A percentile compares a stretch with the other conserved stretches of the same genome.
Evolutionary conservation across 1,140 invertebrate species (phyloP).

Genomic region (Globodera rostochiensis): DNA sequence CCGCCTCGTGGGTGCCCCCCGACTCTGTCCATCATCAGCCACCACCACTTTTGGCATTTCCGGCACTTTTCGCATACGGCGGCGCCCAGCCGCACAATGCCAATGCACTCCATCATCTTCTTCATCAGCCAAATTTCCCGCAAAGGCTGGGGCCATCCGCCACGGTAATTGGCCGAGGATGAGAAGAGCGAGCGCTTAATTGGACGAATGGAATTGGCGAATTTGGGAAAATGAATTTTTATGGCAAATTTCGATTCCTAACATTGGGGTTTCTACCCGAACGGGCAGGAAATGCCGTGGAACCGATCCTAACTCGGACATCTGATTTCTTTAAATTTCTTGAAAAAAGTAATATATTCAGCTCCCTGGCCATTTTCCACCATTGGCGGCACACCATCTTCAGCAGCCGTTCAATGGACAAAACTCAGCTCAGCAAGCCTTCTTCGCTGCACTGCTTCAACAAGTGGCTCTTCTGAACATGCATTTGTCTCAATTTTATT

Average conservation of each 20-base stretch:
- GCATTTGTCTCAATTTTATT: not conserved
- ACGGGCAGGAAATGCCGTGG: not conserved
- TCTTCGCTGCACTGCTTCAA: constrained; percentile 3
- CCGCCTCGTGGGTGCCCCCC: not conserved
- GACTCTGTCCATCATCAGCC: not conserved
- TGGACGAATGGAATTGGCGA: not conserved
- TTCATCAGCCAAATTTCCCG: constrained; percentile 5
- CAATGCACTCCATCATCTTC: constrained; percentile 6
- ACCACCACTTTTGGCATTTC: not conserved
- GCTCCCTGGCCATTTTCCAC: not conserved
- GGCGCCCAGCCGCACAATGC: too few species aligned
- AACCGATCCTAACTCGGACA: too few species aligned
- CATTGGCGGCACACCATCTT: not conserved
- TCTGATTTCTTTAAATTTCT: not conserved
- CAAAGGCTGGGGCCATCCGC: not conserved
- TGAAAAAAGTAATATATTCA: not conserved
- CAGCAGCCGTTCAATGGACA: not conserved
- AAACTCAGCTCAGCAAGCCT: not conserved
- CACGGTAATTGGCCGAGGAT: constrained; percentile 5
- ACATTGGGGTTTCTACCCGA: not conserved
- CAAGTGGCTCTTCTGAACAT: not conserved
- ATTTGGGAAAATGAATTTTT: not conserved
- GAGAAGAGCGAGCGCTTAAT: not conserved
- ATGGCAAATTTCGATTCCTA: too few species aligned
- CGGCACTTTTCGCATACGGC: not conserved